Evolutionary conservation across 1,140 invertebrate genomes (phyloP).

Genomic region (Whitmania pigra): DNA sequence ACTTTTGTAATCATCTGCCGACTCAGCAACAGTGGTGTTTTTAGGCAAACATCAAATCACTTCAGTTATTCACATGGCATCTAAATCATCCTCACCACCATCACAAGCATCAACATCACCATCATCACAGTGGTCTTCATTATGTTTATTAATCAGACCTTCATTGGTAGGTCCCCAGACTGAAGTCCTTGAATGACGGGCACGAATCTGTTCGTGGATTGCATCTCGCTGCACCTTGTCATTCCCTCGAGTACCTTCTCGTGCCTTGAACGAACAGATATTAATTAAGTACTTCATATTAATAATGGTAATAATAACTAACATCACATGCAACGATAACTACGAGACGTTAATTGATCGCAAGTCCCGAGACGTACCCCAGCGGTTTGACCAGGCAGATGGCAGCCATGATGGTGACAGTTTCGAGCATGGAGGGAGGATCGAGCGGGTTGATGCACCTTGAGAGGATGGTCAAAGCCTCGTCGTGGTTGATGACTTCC

Average conservation of each 20-base stretch:
- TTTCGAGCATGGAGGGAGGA: constrained; percentile 66
- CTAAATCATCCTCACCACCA: too few relatives aligned
- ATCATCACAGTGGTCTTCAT: too few relatives aligned
- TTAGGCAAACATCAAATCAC: too few relatives aligned
- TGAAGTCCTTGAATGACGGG: constrained; percentile 66
- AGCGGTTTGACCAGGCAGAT: constrained; percentile 67
- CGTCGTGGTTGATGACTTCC: constrained; percentile 63
- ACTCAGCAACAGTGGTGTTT: too few relatives aligned
- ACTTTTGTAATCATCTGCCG: too few relatives aligned
- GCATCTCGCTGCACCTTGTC: constrained; percentile 72
- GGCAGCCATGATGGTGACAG: constrained; percentile 68
- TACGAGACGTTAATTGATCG: not conserved
- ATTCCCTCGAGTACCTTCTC: constrained; percentile 82
- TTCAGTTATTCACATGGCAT: too few relatives aligned
- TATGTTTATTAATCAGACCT: constrained; percentile 12
- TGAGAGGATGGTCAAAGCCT: constrained; percentile 71
- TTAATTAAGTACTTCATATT: not conserved
- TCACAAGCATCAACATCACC: too few relatives aligned
- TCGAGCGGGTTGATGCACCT: constrained; percentile 60
- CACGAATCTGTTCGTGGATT: constrained; percentile 61
- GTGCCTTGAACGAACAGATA: constrained; percentile 44
- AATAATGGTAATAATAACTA: not conserved
- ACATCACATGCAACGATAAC: too few relatives aligned
- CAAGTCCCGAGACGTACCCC: constrained; percentile 46
- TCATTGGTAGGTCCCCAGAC: constrained; percentile 13